Base-by-base conservation (phyloP, 1,140 invertebrate species). In the Papilio machaon region DNA sequence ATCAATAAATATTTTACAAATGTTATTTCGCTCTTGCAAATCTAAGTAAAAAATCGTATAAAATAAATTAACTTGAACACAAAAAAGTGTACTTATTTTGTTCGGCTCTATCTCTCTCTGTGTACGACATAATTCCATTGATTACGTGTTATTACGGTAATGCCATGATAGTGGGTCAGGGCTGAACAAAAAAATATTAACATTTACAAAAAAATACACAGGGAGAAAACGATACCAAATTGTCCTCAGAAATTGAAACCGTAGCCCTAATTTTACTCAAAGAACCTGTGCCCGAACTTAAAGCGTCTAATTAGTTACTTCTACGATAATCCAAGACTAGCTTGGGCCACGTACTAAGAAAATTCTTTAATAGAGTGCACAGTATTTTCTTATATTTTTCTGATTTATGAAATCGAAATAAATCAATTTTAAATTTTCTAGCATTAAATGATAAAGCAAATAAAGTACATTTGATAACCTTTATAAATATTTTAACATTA, bases 91-190 rank as follows among this genome's bases (percentile, higher is more conserved):
- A 70, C 30, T 64, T 64, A 30, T 70, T 38, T 70, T 70, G 64
- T 70, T 70, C 30, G 10, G 17, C 46, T 54, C n/a, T 73, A 73
- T 73, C 38, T 74, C 10, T 47, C 35, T 15, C 38, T 43, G 17
- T 8, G 38, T 74, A 23, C n/a, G 74, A 76, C 74, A 76, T 76
- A 49, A 76, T 76, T 76, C 19, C 43, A 76, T 76, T 76, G 74
- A 76, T 76, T 49, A 76, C 47, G 3, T 76, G 74, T 76, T 76
- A 76, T 76, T 76, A 76, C 74, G 46, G 74, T 76, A 76, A 76
- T 47, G 74, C 74, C 46, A 76, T 76, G 11, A 30, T 76, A 76
- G 47, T 76, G 74, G n/a, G 74, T 76, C 74, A 76, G 43, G 74
- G 74, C 47, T 76, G 15, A 43, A 74, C 46, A 47, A 54, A 47